Conservation (phyloP, 1,140 invertebrate genomes). For the Drosophila ohnishii region DNA sequence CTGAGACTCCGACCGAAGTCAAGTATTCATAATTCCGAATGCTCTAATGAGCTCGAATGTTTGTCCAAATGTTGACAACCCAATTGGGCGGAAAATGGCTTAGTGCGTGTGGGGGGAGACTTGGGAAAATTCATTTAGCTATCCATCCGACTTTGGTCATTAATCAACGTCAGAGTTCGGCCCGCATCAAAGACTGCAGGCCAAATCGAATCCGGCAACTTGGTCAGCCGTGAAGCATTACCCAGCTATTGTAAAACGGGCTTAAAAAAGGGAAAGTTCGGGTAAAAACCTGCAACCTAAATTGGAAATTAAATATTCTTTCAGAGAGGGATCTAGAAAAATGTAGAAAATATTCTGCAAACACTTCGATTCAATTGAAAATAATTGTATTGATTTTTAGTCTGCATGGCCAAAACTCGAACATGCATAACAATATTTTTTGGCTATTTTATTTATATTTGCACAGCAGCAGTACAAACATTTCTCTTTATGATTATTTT, state of each 20-base stretch:
- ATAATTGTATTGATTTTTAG: constrained; percentile 46
- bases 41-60: constrained; percentile 74
- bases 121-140: constrained; percentile 26
- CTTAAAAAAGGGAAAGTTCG: constrained; percentile 36
- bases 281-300: constrained; percentile 42
- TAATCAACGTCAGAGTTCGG: constrained; percentile 61
- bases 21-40: constrained; percentile 71
- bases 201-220: constrained; percentile 35
- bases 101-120: neutral
- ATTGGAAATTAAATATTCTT: constrained; percentile 34
- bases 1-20: constrained; percentile 29
- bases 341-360: neutral
- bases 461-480: constrained; percentile 30
- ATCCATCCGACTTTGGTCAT: constrained; percentile 41
- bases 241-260: constrained; percentile 29
- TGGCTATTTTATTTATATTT: constrained; percentile 41
- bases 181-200: constrained; percentile 36
- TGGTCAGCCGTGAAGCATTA: constrained; percentile 36
- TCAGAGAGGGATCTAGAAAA: neutral
- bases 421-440: constrained; percentile 44
- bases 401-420: constrained; percentile 19
- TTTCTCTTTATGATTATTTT: constrained; percentile 65
- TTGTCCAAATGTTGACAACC: constrained; percentile 73
- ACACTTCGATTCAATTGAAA: constrained; percentile 15
- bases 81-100: constrained; percentile 74